Evolutionary conservation across 2,113 vertebrate species (phyloP), one percentile per base, ranked within the genome.

Genomic region (Excalfactoria chinensis): DNA sequence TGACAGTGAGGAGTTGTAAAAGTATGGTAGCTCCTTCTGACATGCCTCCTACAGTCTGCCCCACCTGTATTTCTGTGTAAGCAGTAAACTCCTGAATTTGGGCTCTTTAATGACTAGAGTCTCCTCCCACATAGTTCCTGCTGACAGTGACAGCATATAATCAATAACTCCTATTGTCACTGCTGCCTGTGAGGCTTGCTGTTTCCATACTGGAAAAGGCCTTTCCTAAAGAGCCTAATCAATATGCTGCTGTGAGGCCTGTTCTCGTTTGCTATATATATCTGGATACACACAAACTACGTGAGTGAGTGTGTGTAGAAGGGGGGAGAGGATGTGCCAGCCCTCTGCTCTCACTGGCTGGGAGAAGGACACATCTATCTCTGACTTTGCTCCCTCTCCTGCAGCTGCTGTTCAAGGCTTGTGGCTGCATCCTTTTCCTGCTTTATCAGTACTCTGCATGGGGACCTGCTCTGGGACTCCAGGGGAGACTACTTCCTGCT

Each of bases 171-270:
- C 88, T 94, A 90, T 88, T 86, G 91, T 95, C 96, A 93, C 75
- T 95, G 86, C 88, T 96, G 95, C 93, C 94, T 95, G 43, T 90
- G 76, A 96, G 77, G 94, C 93, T 95, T 94, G 93, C 92, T 92
- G 82, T 96, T 96, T 95, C 93, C 95, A 93, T 97, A 96, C 83
- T 80, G 95, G 84, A 96, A 96, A 94, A 93, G 95, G 95, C 95
- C 95, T 95, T 97, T 97, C 96, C 97, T 95, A 97, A 97, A 97
- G 95, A 97, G 95, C 93, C 94, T 89, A 79, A 97, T 97, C 97
- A 79, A 97, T 97, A 94, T 51, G 89, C 91, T 81, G 92, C 94
- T 97, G 84, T 93, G 92, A 96, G 95, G 92, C 89, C 93, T 95
- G 88, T 95, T 95, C 95, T 95, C 78, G 34, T 96, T 96, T 96